Evolutionary conservation across 2,888 invertebrate species (phyloP), one percentile per base, ranked within the genome.

Genomic region (Chelonus formosanus): DNA sequence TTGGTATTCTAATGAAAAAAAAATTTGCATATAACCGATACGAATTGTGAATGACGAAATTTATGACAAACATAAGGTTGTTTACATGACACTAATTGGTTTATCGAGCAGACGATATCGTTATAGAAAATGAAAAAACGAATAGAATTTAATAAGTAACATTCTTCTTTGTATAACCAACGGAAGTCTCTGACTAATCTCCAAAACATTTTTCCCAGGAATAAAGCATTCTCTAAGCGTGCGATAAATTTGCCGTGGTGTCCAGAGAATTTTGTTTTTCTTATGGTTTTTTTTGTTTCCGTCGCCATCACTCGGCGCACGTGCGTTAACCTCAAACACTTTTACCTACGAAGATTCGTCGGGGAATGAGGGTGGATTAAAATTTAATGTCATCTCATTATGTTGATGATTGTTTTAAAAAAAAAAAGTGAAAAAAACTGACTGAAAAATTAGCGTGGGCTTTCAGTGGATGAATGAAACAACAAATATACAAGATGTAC

Each of bases 321-420:
- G 66, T 63, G 52, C 59, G 54, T 66, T 58, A 61, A 61, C 65
- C 60, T 45, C 35, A 43, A 52, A 65, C 40, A 36, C 20, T 63
- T 70, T 72, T 71, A 70, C 67, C 70, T 67, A 71, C 67, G 65
- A 66, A 65, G 47, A 36, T 61, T 64, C 64, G 52, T 44, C 65
- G 20, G 20, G 20, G 20, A 20, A 20, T 62, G 63, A 67, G 65
- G 47, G 62, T 68, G 67, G 68, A 64, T 64, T 72, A 67, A 71
- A 72, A 73, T 72, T 73, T 69, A 72, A 71, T 71, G 68, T 64
- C 67, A 66, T 66, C 68, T 70, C 69, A 70, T 73, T 71, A 70
- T 66, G 66, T 64, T 67, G 31, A 35, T 66, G 67, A 69, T 67
- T 67, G 68, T 68, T 68, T 69, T 63, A 31, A 10, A 40, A 7